Evolutionary conservation across 1,140 invertebrate genomes (phyloP), one percentile per base, ranked within the genome.

Genomic region (Maniola jurtina): DNA sequence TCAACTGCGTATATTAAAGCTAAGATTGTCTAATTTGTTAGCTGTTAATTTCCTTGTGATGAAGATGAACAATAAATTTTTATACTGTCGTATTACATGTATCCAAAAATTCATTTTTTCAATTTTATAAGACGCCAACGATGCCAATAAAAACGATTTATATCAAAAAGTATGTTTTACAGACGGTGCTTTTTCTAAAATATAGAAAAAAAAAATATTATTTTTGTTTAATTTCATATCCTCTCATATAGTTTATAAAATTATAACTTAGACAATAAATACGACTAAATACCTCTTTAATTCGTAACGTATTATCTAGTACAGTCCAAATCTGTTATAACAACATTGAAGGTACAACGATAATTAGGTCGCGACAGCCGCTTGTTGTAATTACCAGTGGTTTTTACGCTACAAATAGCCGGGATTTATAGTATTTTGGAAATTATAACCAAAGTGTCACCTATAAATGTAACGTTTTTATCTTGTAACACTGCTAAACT

Each of bases 111-210:
- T 68, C 52, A 76, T 77, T 82, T 87, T 87, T 86, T 71, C 80
- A 88, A 79, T 87, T 87, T 86, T 87, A 79, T 86, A 89, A 79
- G 73, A 81, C 68, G 79, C 81, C 82, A 76, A 80, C 57, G 79
- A 85, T 82, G 80, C 82, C 85, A 89, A 86, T 85, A 77, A 81
- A 11, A 82, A 69, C 64, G 14, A 71, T 78, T 86, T 87, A 80
- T 83, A 89, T 80, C 80, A 68, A 75, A 81, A 84, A 83, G 86
- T 87, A 85, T 85, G 83, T 86, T 88, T 89, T 89, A 89, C 84
- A 84, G 86, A 88, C 78, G 85, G 84, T 89, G 87, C 86, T 89
- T 89, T 89, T 83, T 86, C 83, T 84, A 88, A 84, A 55, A 88
- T 83, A 84, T 81, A 88, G 63, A 84, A 70, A 62, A 71, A 62